Conservation (phyloP, 2,113 vertebrate species). For the Ardeotis arabs region DNA sequence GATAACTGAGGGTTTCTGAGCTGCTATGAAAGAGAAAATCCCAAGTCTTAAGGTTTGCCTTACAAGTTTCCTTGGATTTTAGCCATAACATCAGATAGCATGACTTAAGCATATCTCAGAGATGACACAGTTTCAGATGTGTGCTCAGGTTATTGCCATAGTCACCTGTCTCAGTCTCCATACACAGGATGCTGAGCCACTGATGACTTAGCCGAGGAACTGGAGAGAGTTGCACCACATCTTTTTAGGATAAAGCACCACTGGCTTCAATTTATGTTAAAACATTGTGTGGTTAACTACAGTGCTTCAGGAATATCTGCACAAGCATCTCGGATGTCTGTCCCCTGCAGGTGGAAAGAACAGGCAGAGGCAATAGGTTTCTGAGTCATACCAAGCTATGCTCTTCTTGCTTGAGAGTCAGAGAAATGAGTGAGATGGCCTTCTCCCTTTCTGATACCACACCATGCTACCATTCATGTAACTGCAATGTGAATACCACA, state of each 20-base stretch:
- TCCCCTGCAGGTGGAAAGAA: neutral
- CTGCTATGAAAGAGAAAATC: neutral
- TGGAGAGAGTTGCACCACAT: neutral
- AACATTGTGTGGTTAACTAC: neutral
- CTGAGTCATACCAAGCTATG: neutral
- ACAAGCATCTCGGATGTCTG: neutral
- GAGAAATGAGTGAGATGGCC: accelerated
- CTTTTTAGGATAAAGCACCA: neutral
- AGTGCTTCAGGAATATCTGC: neutral
- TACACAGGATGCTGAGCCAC: neutral
- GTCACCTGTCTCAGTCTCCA: neutral
- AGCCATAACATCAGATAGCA: neutral
- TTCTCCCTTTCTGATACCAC: neutral
- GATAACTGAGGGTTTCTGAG: neutral
- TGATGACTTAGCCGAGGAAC: neutral
- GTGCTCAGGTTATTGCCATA: neutral
- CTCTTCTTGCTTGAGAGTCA: neutral
- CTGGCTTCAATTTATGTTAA: neutral
- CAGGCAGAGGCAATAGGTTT: neutral
- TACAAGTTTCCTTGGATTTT: accelerated
- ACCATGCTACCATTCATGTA: neutral
- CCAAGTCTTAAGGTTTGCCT: neutral
- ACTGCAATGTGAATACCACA: too few species aligned
- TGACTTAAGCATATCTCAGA: neutral
- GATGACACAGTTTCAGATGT: neutral